Evolutionary conservation across 2,797 vertebrate species (phyloP).

Genomic region (Eulemur rubriventer): DNA sequence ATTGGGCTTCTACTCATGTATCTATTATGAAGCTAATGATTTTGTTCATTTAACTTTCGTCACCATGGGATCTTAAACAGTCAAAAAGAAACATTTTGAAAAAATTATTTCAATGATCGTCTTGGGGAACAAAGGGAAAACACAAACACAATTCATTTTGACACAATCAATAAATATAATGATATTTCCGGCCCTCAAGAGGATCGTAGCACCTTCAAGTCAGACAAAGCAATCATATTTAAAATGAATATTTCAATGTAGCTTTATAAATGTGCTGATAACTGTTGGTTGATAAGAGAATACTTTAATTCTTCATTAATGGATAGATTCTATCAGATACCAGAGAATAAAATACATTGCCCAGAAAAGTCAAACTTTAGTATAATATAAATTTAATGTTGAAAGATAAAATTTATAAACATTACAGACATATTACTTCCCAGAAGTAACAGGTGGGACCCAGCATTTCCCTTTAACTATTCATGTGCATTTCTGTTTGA

Average conservation of each 20-base stretch:
- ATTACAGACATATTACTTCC: slow-evolving; percentile 75
- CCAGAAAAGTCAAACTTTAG: slow-evolving; percentile 31
- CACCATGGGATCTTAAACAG: not conserved
- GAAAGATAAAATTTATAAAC: slow-evolving; percentile 72
- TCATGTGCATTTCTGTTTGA: slow-evolving; percentile 77
- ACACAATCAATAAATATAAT: slow-evolving; percentile 20
- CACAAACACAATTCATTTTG: not conserved
- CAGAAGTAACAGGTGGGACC: slow-evolving; percentile 71
- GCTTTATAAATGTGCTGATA: not conserved
- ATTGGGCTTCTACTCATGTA: not conserved
- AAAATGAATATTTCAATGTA: slow-evolving; percentile 38
- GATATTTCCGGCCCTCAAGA: not conserved
- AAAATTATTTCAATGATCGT: not conserved
- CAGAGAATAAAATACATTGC: slow-evolving; percentile 11
- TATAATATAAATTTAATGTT: slow-evolving; percentile 53
- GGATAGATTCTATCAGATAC: slow-evolving; percentile 27
- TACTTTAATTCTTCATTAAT: slow-evolving; percentile 1
- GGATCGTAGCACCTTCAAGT: not conserved
- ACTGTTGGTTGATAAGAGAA: not conserved
- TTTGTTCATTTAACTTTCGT: not conserved
- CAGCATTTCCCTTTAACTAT: slow-evolving; percentile 74
- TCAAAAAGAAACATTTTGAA: slow-evolving; percentile 20
- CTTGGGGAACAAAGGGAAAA: slow-evolving; percentile 22
- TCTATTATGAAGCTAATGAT: slow-evolving; percentile 38
- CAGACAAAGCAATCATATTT: slow-evolving; percentile 28